Evolutionary conservation across 2,797 vertebrate species (phyloP), one percentile per base, ranked within the genome.

Genomic region (Hypotaenidia philippensis): DNA sequence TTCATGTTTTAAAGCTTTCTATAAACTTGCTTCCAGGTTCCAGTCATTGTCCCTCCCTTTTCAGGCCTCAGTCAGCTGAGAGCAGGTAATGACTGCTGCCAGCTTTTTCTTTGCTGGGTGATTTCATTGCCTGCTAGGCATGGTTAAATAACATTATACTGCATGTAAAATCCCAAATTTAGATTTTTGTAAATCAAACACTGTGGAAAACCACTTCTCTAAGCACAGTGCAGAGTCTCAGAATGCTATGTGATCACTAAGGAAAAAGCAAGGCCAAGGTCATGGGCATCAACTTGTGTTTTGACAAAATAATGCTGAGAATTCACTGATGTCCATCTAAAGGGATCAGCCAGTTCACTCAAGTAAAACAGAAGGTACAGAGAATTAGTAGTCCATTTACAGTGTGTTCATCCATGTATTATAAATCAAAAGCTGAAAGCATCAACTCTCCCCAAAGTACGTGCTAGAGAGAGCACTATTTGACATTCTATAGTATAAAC

Each of bases 291-390:
- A 84, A 41, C 25, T 29, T 71, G 13, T 53, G 26, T 66, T 90
- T 72, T 71, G 59, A 83, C 25, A 90, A 91, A 91, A 83, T 61
- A 87, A 85, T 52, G 41, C 52, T n/a, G 14, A 76, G 29, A 92
- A 90, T 90, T 86, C 9, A 3, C 29, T 63, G 13, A 85, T 59
- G 63, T 83, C 75, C 78, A 77, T 57, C 68, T 55, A 55, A 89
- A 76, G 36, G 49, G 15, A n/a, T 77, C 60, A 71, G 72, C 3
- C 60, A 61, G 53, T 78, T 87, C 65, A 86, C 49, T 53, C 59
- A 83, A 75, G 32, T 55, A 61, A 92, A 80, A 75, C 55, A 77
- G 68, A 75, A 70, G 32, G 18, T 44, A 65, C 4, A 1, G 75
- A 91, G 44, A 89, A 87, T 83, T 84, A 91, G 60, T 29, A 77